Evolutionary conservation across 2,797 vertebrate species (phyloP).

Genomic region (Gephyroberyx darwinii): DNA sequence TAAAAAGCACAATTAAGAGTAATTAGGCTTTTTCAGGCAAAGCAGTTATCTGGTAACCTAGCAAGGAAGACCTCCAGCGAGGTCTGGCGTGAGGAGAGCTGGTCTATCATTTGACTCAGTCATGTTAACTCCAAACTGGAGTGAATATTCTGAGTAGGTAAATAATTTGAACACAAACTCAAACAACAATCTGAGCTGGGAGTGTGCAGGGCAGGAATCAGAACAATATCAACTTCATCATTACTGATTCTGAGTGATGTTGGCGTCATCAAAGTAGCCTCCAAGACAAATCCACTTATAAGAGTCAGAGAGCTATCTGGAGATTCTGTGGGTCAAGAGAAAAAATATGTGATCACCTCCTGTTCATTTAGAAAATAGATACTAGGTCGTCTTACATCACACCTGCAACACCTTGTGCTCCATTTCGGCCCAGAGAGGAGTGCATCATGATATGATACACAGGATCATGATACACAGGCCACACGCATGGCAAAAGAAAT

Average conservation of each 20-base stretch:
- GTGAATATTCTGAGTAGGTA: background rate
- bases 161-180: background rate
- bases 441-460: too few relatives aligned
- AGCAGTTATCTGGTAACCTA: conserved; percentile 31
- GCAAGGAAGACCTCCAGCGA: conserved; percentile 18
- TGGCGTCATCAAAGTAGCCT: background rate
- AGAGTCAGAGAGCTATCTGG: background rate
- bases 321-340: background rate
- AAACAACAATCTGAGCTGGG: conserved; percentile 1
- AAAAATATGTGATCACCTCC: too few relatives aligned
- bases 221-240: background rate
- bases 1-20: conserved; percentile 75
- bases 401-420: too few relatives aligned
- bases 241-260: too few relatives aligned
- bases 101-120: background rate
- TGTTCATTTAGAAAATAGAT: too few relatives aligned
- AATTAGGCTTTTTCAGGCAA: conserved; percentile 66
- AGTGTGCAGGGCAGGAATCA: background rate
- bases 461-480: too few relatives aligned
- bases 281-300: background rate
- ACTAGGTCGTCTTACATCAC: too few relatives aligned
- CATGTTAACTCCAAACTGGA: background rate
- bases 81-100: background rate
- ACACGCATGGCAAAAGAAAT: background rate
- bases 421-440: too few relatives aligned